phyloP scores from a whole-genome alignment of 1,140 invertebrate species.

The Cepaea nemoralis region DNA sequence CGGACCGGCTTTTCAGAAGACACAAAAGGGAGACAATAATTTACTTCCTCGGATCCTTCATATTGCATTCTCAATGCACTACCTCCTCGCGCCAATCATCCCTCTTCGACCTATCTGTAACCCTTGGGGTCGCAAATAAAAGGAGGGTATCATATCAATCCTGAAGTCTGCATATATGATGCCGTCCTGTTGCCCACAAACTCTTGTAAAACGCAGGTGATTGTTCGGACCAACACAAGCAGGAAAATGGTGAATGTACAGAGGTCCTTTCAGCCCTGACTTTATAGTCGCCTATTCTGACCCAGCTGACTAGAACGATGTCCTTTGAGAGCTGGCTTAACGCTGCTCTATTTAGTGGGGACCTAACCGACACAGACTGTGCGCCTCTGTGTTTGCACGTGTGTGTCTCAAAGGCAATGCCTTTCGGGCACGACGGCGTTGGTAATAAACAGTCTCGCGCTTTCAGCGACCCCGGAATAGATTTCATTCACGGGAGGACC shows the following conservation, averaged over 20 bases:
- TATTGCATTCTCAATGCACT: too few relatives aligned
- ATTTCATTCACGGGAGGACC: not conserved
- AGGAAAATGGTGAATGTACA: slow-evolving; percentile 20
- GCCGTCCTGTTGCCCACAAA: not conserved
- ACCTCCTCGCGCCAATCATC: too few relatives aligned
- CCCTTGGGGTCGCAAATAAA: too few relatives aligned
- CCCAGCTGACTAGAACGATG: not conserved
- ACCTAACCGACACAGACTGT: not conserved
- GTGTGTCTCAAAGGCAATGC: slow-evolving; percentile 27
- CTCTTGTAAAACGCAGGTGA: not conserved
- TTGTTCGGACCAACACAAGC: slow-evolving; percentile 18
- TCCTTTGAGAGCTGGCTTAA: slow-evolving; percentile 7
- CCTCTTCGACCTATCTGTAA: too few relatives aligned
- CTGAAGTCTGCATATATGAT: not conserved
- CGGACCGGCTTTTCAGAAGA: too few relatives aligned
- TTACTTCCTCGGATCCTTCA: too few relatives aligned
- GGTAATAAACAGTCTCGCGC: slow-evolving; percentile 19
- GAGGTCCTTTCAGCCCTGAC: not conserved
- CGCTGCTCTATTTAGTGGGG: not conserved
- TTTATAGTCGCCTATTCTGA: slow-evolving; percentile 7
- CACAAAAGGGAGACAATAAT: too few relatives aligned
- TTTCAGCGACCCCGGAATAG: not conserved
- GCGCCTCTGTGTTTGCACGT: too few relatives aligned
- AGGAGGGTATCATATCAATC: not conserved
- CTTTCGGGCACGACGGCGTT: not conserved